A percentile compares a stretch with the other conserved stretches of the same genome.
Evolutionary conservation across 2,113 vertebrate genomes (phyloP).

Genomic region (Physeter macrocephalus): DNA sequence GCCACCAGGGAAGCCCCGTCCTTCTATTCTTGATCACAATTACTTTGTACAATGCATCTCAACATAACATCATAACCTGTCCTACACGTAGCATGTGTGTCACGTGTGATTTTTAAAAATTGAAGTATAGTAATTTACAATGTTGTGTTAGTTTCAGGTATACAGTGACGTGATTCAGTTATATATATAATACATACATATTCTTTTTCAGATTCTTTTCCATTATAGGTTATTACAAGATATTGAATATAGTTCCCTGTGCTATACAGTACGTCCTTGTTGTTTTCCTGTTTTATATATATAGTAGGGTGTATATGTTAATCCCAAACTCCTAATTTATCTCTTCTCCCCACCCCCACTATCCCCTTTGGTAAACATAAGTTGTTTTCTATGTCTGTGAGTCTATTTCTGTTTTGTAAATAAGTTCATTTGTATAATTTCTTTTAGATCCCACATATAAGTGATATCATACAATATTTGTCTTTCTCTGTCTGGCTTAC

Average conservation of each 20-base stretch:
- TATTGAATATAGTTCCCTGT: not conserved
- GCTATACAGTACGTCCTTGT: not conserved
- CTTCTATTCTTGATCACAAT: not conserved
- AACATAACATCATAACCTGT: not conserved
- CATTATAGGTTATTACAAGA: not conserved
- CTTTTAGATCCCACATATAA: too few species aligned
- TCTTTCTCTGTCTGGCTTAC: too few species aligned
- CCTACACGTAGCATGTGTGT: too few species aligned
- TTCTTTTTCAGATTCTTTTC: not conserved
- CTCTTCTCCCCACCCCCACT: too few species aligned
- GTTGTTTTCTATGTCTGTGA: too few species aligned
- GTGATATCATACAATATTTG: too few species aligned
- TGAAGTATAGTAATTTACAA: not conserved
- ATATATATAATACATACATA: not conserved
- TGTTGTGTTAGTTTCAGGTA: not conserved
- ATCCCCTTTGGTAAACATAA: too few species aligned
- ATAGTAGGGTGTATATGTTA: too few species aligned
- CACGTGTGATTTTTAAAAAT: not conserved
- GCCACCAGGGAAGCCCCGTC: too few species aligned
- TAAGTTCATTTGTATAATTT: too few species aligned
- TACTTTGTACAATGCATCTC: not conserved
- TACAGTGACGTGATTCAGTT: not conserved
- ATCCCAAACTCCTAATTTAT: too few species aligned
- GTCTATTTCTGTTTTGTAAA: too few species aligned
- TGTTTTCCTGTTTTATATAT: not conserved